phyloP scores from a whole-genome alignment of 2,113 vertebrate species.

The Cathartes aura region DNA sequence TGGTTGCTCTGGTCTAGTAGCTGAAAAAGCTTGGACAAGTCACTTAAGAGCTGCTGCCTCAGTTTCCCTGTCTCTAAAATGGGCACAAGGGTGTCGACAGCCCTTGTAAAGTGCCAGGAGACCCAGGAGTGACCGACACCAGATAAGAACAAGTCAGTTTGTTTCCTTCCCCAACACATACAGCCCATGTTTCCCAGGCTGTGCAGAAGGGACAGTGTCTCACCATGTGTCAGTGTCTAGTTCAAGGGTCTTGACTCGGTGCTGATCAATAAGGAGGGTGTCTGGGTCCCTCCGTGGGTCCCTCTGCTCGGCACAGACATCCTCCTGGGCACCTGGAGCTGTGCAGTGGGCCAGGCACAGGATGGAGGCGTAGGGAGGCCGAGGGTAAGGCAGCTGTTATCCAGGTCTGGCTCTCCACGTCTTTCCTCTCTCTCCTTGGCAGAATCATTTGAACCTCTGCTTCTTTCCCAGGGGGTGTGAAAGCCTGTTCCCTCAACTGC shows the following conservation, averaged over 20 bases:
- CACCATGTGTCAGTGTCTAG: accelerated
- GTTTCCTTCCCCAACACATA: accelerated
- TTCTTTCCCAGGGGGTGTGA: slow-evolving; percentile 87
- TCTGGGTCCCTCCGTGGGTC: not conserved
- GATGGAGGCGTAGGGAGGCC: not conserved
- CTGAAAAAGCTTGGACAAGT: not conserved
- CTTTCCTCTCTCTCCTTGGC: not conserved
- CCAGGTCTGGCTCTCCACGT: not conserved
- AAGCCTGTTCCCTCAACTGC: slow-evolving; percentile 95
- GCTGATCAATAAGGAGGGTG: not conserved
- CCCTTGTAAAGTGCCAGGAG: not conserved
- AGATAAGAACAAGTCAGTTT: not conserved
- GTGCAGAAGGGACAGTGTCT: not conserved
- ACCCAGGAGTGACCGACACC: not conserved
- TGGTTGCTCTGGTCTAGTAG: not conserved
- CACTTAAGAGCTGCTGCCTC: not conserved
- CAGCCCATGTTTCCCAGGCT: not conserved
- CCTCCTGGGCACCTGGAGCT: not conserved
- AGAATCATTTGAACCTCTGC: not conserved
- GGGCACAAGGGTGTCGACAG: not conserved
- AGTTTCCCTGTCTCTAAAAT: not conserved
- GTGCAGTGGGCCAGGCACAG: not conserved
- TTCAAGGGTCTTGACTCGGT: not conserved
- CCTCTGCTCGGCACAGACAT: not conserved
- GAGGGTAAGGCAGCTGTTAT: accelerated